phyloP scores from a whole-genome alignment of 2,888 invertebrate genomes.

The Campopleginae sp. region DNA sequence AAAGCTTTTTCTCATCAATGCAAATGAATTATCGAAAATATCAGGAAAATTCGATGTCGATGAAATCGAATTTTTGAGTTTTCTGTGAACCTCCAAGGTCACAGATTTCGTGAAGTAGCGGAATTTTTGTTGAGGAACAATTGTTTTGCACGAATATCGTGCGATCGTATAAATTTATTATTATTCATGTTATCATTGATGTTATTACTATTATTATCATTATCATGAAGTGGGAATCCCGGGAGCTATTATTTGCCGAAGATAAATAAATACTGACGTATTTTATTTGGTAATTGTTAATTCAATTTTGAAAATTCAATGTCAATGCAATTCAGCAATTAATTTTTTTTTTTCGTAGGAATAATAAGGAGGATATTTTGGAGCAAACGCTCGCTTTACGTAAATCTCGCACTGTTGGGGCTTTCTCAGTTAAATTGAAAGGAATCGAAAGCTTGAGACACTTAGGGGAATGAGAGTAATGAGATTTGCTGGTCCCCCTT shows the following conservation, averaged over 20 bases:
- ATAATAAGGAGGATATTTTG: background rate
- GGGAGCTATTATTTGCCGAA: no score
- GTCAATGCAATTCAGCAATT: background rate
- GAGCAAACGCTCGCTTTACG: background rate
- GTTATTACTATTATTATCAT: no score
- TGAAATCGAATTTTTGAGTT: background rate
- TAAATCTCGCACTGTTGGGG: background rate
- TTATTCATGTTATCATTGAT: no score
- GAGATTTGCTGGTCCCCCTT: background rate
- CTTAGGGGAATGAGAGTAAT: background rate
- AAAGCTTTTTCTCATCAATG: background rate
- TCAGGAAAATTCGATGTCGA: background rate
- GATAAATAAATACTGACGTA: no score
- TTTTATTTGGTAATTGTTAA: background rate
- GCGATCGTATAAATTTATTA: no score
- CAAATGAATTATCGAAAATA: constrained; percentile 5
- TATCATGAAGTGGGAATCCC: no score
- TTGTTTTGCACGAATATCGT: no score
- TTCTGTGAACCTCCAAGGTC: background rate
- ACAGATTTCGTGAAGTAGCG: no score
- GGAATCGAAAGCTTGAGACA: background rate
- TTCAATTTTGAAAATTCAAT: background rate
- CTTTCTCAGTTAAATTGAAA: background rate
- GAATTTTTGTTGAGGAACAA: no score
- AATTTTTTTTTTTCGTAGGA: background rate